Base-by-base conservation (phyloP, 2,888 invertebrate species). In the Syritta pipiens region DNA sequence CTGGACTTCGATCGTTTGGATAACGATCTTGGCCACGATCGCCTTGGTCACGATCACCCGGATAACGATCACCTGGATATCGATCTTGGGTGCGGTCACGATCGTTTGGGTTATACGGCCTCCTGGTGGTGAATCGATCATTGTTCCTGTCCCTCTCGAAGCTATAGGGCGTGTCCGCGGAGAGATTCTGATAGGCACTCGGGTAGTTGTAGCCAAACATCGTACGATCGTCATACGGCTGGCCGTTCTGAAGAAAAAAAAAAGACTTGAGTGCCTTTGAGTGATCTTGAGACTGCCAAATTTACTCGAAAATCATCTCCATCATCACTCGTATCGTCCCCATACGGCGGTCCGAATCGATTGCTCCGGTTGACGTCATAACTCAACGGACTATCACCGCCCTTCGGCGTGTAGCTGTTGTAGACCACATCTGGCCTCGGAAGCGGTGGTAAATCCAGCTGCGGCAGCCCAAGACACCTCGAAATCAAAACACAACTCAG, bases 371-470 rank as follows among this genome's bases (percentile, higher is more conserved):
- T 86, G 1, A 76, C 74, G 82, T 88, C 88, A n/a, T 84, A 85
- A 4, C 83, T 84, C 9, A 84, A 77, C n/a, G 84, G 83, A 81
- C 74, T 82, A 5, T 14, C 53, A 22, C 83, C 84, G 4, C 26
- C 44, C 30, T 74, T 63, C 5, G 84, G 84, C 24, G 88, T 84
- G 37, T 87, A 87, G 12, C 87, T 86, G 71, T 88, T 89, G 67
- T 86, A 86, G 35, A 74, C 84, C 6, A 86, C 82, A 72, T 88
- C 85, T 1, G 86, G 86, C 17, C 84, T 84, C 9, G 85, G 83
- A 5, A 83, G 84, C 0, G 91, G 92, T 1, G 92, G 92, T 44
- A 92, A 84, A 83, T 92, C 91, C 46, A 92, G 84, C 83, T 92
- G 92, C 2, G 89, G 86, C 67, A n/a, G n/a, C n/a, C n/a, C n/a